Conservation (phyloP, 1,140 invertebrate genomes). For the Hyposmocoma kahamanoa region DNA sequence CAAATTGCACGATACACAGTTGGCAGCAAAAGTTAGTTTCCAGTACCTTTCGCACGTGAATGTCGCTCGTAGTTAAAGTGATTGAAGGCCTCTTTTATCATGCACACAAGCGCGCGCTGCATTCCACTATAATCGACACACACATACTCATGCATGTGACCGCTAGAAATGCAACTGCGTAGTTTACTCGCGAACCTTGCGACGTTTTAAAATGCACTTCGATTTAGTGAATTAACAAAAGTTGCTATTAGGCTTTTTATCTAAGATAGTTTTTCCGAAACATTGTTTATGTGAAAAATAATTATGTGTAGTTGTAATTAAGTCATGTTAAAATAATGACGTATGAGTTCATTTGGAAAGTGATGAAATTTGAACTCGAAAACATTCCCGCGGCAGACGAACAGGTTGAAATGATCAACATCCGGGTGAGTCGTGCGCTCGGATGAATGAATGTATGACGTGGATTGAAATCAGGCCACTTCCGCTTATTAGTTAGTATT, state of each 20-base stretch:
- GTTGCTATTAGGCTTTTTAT: too few species aligned
- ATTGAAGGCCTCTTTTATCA: conserved; percentile 13
- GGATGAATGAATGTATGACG: conserved; percentile 25
- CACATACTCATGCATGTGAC: conserved; percentile 7
- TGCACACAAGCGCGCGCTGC: conserved; percentile 11
- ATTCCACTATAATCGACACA: conserved; percentile 16
- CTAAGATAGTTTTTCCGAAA: too few species aligned
- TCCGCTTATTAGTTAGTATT: conserved; percentile 35
- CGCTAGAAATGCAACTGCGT: conserved; percentile 29
- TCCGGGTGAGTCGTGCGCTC: conserved; percentile 27
- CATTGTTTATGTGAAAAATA: too few species aligned
- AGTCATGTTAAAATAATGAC: too few species aligned
- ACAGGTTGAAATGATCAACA: conserved; percentile 32
- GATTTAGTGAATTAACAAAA: too few species aligned
- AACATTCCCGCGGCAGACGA: conserved; percentile 3
- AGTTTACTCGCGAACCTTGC: conserved; percentile 23
- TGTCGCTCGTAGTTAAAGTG: conserved; percentile 2
- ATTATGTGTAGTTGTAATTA: too few species aligned
- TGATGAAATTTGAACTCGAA: too few species aligned
- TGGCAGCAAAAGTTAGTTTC: too few species aligned
- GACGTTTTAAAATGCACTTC: background rate
- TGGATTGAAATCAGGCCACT: conserved; percentile 41
- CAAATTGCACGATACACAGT: too few species aligned
- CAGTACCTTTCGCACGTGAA: background rate
- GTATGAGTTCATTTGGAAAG: too few species aligned